These are phyloP conservation scores for Peromyscus californicus DNA, from an alignment of 2,113 vertebrate genomes.

Conservation along the genomic window DNA sequence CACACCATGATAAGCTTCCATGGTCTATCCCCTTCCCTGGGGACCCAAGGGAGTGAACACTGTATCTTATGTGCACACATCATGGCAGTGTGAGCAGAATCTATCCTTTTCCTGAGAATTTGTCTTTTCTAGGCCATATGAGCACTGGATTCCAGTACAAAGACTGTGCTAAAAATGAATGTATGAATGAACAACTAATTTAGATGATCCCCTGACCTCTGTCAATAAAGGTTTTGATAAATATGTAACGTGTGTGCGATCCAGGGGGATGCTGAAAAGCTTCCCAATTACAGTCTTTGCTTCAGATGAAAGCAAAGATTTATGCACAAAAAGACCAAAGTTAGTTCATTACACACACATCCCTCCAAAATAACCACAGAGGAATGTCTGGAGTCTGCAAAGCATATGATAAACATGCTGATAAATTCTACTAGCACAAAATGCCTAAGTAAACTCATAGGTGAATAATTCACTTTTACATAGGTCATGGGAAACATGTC, in stretches of 20 bases:
- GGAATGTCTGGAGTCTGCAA: background rate
- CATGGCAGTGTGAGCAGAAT: too few relatives aligned
- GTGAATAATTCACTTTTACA: background rate
- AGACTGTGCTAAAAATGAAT: background rate
- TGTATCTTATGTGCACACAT: rapidly evolving
- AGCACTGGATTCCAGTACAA: background rate
- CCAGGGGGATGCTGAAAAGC: too few relatives aligned
- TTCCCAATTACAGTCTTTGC: background rate
- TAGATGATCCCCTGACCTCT: background rate
- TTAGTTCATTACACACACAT: background rate
- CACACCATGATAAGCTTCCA: background rate
- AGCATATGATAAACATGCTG: background rate
- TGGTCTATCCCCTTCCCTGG: background rate
- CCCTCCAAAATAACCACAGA: background rate
- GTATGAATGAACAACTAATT: too few relatives aligned
- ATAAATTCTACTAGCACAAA: background rate
- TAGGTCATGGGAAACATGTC: background rate
- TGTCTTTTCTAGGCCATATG: rapidly evolving
- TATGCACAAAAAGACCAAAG: background rate
- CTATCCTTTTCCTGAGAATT: background rate
- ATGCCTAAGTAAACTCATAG: background rate
- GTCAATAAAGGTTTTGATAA: background rate
- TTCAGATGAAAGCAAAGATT: background rate
- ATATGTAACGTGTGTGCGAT: rapidly evolving
- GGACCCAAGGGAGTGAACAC: background rate